These are phyloP conservation scores for Arenaria interpres DNA, from an alignment of 2,113 vertebrate genomes.

Conservation along the genomic window DNA sequence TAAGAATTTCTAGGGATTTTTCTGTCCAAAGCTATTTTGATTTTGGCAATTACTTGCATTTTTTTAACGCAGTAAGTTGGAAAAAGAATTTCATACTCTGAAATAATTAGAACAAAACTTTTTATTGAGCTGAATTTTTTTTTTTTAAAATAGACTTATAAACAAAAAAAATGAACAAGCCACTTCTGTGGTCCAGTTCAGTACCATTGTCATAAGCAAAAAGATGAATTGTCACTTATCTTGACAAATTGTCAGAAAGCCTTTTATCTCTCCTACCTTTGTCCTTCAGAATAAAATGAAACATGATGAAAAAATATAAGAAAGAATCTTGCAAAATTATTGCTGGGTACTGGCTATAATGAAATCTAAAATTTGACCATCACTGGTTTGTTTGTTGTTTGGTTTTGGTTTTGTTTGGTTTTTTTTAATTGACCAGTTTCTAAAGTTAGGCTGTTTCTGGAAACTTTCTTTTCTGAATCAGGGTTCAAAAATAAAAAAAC, in stretches of 20 bases:
- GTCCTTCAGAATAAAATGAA: neutral
- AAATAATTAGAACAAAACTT: neutral
- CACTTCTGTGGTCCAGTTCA: neutral
- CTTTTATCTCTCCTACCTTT: neutral
- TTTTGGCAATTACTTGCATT: neutral
- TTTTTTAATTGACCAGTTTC: neutral
- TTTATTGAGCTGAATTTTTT: neutral
- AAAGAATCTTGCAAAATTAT: neutral
- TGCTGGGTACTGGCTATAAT: neutral
- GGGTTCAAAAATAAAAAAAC: neutral
- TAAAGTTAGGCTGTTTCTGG: neutral
- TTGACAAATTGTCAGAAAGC: neutral
- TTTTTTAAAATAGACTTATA: neutral
- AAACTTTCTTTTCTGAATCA: neutral
- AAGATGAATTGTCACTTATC: neutral
- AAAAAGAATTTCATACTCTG: neutral
- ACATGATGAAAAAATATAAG: neutral
- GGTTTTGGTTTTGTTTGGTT: neutral
- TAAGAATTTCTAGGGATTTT: neutral
- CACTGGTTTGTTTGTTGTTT: neutral
- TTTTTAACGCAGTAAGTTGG: neutral
- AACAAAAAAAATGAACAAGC: neutral
- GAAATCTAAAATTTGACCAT: neutral
- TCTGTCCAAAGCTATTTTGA: neutral
- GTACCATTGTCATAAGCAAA: neutral